These are phyloP conservation scores for Ciconia boyciana DNA, from an alignment of 2,113 vertebrate species.

Conservation along the genomic window DNA sequence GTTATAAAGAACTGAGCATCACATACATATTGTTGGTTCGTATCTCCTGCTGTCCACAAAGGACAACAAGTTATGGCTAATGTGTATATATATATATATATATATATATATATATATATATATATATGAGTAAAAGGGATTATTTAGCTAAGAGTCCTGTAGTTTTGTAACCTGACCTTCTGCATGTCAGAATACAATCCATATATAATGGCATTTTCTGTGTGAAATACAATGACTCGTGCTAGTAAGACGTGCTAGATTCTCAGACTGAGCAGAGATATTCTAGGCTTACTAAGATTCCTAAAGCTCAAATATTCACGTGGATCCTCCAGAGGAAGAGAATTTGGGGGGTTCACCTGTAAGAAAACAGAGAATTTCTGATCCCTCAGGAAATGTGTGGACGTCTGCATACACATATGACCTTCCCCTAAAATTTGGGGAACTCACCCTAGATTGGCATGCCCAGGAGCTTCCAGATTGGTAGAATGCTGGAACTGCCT, in stretches of 20 bases:
- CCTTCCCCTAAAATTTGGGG: neutral
- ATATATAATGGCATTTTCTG: neutral
- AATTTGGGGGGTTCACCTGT: neutral
- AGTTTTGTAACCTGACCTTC: neutral
- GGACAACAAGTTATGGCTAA: neutral
- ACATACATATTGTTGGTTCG: neutral
- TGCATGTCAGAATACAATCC: neutral
- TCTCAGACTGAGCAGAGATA: neutral
- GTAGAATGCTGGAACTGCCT: neutral
- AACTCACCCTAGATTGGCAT: neutral
- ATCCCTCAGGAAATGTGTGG: neutral
- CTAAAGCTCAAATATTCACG: neutral
- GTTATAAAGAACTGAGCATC: neutral
- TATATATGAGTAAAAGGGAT: neutral
- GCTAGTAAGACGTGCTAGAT: neutral
- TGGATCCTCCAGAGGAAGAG: neutral
- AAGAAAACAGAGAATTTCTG: neutral
- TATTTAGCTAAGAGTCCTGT: neutral
- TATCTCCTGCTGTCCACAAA: neutral
- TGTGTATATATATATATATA: too few species aligned
- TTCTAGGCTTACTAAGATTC: neutral
- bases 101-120: rapidly evolving
- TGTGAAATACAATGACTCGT: neutral
- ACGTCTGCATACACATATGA: neutral
- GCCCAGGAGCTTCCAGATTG: neutral